Base-by-base conservation (phyloP, 2,113 vertebrate genomes). In the Gadus macrocephalus region DNA sequence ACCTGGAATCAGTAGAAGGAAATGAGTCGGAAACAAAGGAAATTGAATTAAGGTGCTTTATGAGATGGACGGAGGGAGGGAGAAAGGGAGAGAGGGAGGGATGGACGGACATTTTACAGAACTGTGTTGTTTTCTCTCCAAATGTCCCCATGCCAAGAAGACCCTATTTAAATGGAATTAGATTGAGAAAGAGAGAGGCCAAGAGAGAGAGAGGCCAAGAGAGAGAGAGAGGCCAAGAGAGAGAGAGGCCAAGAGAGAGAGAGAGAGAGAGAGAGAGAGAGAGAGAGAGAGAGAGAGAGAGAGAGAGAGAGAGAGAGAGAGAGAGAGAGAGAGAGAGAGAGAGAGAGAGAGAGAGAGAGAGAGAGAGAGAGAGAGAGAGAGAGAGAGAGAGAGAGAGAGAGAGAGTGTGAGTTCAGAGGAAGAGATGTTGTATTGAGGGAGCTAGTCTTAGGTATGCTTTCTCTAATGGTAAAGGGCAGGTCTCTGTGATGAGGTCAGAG, bases 401-500 rank as follows among this genome's bases (percentile, higher is more conserved):
- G 4, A 31, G 31, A 31, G 31, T 3, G 31, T 3, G 31, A 35
- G 6, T 35, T 4, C 31, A 35, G 31, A 35, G 31, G 31, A 35
- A 35, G 6, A 7, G 31, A 35, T 35, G 31, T 4, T 4, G 31
- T 35, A 35, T 35, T 35, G 31, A 35, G 31, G 31, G 31, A 35
- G 31, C 31, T 35, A 35, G 31, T 35, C 31, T 35, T 35, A 35
- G 31, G 6, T 35, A 58, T 59, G 66, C 5, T 3, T 74, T 66
- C 58, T 31, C 53, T 53, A 59, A 72, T 67, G 77, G 75, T 35
- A 73, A 75, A 74, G 78, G 72, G 72, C 60, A 35, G 86, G 84
- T 81, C 74, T 82, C 85, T 88, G 73, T 79, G 74, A 77, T 11
- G 56, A 84, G 81, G 88, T 88, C 84, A 72, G 72, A 1, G 76